These are phyloP conservation scores for Notocelia uddmanniana DNA, from an alignment of 2,888 invertebrate species.

Conservation along the genomic window DNA sequence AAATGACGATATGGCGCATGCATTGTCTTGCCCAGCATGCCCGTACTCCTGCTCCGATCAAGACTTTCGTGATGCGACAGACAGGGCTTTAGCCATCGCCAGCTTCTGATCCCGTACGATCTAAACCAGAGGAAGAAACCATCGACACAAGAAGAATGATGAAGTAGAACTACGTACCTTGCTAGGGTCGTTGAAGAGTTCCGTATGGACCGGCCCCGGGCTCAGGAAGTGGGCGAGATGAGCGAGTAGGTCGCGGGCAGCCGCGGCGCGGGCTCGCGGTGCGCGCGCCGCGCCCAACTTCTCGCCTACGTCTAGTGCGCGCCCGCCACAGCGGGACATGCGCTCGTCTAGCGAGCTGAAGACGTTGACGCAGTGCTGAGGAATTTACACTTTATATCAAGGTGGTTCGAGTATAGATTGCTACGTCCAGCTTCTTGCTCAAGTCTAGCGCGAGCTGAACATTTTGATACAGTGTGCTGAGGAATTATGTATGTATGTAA, in stretches of 20 bases:
- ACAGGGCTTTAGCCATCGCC: too few species aligned
- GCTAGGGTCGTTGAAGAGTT: conserved; percentile 94
- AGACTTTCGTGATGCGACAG: too few species aligned
- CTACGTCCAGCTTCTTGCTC: conserved; percentile 99
- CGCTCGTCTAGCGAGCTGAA: conserved; percentile 97
- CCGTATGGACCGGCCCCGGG: conserved; percentile 87
- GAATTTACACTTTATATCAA: conserved; percentile 43
- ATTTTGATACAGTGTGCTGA: too few species aligned
- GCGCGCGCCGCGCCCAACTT: conserved; percentile 98
- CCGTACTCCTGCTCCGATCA: too few species aligned
- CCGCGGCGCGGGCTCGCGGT: conserved; percentile 96
- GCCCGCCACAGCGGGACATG: conserved; percentile 98
- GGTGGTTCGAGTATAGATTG: too few species aligned
- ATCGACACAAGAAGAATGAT: too few species aligned
- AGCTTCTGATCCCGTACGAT: too few species aligned
- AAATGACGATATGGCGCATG: too few species aligned
- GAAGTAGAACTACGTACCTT: conserved; percentile 82
- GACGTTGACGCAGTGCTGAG: conserved; percentile 92
- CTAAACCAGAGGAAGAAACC: too few species aligned
- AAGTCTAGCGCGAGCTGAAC: conserved; percentile 98
- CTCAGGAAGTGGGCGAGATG: conserved; percentile 97
- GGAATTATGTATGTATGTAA: too few species aligned
- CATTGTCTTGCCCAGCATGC: too few species aligned
- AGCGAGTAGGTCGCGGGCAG: conserved; percentile 96
- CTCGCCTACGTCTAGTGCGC: conserved; percentile 99